These are phyloP conservation scores for Phalacrocorax carbo DNA, from an alignment of 2,113 vertebrate genomes.

Conservation along the genomic window DNA sequence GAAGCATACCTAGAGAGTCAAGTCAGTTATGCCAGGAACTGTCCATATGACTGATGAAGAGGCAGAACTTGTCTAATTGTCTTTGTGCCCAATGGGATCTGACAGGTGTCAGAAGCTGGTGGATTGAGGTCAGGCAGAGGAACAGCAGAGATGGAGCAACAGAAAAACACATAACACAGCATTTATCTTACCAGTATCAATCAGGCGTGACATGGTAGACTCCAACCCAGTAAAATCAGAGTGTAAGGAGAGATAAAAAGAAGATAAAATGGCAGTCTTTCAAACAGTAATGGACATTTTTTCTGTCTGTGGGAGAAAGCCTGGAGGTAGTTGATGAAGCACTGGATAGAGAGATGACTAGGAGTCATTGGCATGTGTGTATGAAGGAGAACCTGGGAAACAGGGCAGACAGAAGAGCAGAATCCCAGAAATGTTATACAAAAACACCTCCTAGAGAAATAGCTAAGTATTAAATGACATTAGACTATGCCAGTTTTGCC, in stretches of 20 bases:
- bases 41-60: not conserved
- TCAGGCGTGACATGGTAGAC: not conserved
- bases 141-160: not conserved
- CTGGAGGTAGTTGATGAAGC: not conserved
- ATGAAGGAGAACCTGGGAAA: not conserved
- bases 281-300: not conserved
- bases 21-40: constrained; percentile 1
- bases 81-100: constrained; percentile 5
- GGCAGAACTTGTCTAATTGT: not conserved
- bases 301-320: not conserved
- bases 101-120: constrained; percentile 8
- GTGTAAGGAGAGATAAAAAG: not conserved
- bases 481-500: not conserved
- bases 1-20: not conserved
- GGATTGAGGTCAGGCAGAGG: constrained; percentile 9
- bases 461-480: not conserved
- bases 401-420: not conserved
- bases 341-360: not conserved
- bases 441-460: not conserved
- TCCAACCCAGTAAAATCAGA: not conserved
- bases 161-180: not conserved
- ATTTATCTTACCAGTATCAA: not conserved
- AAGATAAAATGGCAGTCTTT: not conserved
- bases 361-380: not conserved
- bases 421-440: not conserved